Evolutionary conservation across 2,797 vertebrate genomes (phyloP).

Genomic region (Sebastes baramenuke): DNA sequence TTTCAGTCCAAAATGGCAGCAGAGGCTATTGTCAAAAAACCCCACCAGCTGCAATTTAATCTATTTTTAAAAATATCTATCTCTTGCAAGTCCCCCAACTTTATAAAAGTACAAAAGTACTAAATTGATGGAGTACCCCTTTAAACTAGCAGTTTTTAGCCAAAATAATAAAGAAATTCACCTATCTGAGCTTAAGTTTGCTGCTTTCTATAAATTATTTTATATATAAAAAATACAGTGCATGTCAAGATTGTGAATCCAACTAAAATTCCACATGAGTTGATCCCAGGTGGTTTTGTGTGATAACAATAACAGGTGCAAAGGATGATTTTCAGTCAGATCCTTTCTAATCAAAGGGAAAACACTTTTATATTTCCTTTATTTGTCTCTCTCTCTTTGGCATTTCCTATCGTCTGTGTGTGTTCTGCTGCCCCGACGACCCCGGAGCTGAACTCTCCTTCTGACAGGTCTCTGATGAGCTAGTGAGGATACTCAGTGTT

Average conservation of each 20-base stretch:
- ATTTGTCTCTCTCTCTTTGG: constrained; percentile 22
- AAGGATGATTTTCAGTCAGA: constrained; percentile 9
- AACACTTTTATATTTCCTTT: constrained; percentile 59
- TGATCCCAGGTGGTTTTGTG: neutral
- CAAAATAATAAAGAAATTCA: neutral
- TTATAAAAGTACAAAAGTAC: neutral
- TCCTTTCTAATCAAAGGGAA: constrained; percentile 39
- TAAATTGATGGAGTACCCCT: neutral
- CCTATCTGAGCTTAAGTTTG: neutral
- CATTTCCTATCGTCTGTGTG: constrained; percentile 17
- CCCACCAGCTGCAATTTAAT: neutral
- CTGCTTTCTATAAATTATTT: neutral
- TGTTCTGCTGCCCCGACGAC: constrained; percentile 45
- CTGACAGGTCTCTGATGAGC: constrained; percentile 53
- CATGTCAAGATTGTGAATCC: neutral
- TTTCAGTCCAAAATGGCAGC: too few relatives aligned
- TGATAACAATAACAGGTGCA: constrained; percentile 35
- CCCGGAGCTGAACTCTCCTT: constrained; percentile 28
- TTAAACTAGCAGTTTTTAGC: neutral
- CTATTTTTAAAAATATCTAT: neutral
- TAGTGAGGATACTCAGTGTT: constrained; percentile 47
- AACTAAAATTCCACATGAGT: neutral
- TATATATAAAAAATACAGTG: neutral
- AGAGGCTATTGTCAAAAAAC: too few relatives aligned
- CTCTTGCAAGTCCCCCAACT: neutral